phyloP scores from a whole-genome alignment of 2,888 invertebrate species.

The Eilema sororculum region DNA sequence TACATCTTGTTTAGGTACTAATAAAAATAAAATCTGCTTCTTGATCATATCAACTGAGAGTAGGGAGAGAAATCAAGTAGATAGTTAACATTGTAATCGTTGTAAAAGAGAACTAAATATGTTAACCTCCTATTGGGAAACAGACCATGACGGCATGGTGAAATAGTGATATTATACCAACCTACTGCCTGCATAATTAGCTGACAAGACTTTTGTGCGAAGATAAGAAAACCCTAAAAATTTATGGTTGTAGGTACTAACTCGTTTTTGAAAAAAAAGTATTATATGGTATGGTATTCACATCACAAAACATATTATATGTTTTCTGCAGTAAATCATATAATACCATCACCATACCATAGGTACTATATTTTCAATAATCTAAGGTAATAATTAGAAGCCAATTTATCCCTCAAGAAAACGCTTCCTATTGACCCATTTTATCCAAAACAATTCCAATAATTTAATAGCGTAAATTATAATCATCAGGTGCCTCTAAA shows the following conservation, averaged over 20 bases:
- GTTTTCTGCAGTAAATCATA: too few relatives aligned
- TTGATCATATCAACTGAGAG: not conserved
- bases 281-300: too few relatives aligned
- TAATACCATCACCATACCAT: too few relatives aligned
- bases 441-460: not conserved
- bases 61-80: not conserved
- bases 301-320: too few relatives aligned
- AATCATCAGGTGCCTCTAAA: constrained; percentile 41
- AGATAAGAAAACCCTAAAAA: not conserved
- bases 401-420: not conserved
- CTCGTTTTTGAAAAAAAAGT: too few relatives aligned
- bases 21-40: not conserved
- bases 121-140: not conserved
- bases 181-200: not conserved
- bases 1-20: not conserved
- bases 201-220: not conserved
- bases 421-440: not conserved
- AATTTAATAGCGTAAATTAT: not conserved
- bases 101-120: not conserved
- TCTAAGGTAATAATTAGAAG: too few relatives aligned
- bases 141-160: not conserved
- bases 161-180: not conserved
- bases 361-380: too few relatives aligned
- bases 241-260: not conserved
- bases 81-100: not conserved